A percentile compares a stretch with the other conserved stretches of the same genome.
These are phyloP conservation scores for Junonia oenone DNA, from an alignment of 2,888 invertebrate species.

Conservation along the genomic window DNA sequence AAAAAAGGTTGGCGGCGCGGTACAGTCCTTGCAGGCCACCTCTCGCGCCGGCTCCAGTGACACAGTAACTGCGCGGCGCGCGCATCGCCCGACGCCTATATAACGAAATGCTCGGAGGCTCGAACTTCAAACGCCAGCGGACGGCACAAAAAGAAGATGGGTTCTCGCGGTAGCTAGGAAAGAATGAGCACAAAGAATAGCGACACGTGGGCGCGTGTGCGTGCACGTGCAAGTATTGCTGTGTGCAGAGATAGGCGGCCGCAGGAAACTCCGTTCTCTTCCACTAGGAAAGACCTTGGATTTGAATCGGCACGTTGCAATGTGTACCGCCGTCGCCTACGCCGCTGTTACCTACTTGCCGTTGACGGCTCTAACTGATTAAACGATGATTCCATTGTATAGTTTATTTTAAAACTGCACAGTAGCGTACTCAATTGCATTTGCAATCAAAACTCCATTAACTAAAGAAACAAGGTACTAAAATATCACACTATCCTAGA, in stretches of 20 bases:
- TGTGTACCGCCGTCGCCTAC: conserved; percentile 77
- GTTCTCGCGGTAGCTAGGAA: conserved; percentile 70
- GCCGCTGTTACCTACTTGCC: conserved; percentile 69
- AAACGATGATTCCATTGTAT: conserved; percentile 56
- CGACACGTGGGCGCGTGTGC: conserved; percentile 71
- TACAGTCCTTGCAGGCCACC: conserved; percentile 76
- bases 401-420: conserved; percentile 35
- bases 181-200: conserved; percentile 73
- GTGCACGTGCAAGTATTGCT: conserved; percentile 67
- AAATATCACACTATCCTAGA: background rate
- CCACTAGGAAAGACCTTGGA: conserved; percentile 81
- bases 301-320: conserved; percentile 78
- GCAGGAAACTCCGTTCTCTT: conserved; percentile 81
- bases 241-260: conserved; percentile 76
- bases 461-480: background rate
- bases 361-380: conserved; percentile 50
- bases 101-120: conserved; percentile 70
- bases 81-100: conserved; percentile 74
- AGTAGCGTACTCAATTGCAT: conserved; percentile 25
- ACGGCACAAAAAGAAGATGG: conserved; percentile 75
- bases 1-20: conserved; percentile 72
- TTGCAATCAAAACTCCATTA: conserved; percentile 22
- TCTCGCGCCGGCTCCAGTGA: conserved; percentile 76
- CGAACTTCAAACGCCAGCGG: conserved; percentile 67
- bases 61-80: conserved; percentile 72